Conservation (phyloP, 2,113 vertebrate species). For the Petrocephalus microphthalmus region DNA sequence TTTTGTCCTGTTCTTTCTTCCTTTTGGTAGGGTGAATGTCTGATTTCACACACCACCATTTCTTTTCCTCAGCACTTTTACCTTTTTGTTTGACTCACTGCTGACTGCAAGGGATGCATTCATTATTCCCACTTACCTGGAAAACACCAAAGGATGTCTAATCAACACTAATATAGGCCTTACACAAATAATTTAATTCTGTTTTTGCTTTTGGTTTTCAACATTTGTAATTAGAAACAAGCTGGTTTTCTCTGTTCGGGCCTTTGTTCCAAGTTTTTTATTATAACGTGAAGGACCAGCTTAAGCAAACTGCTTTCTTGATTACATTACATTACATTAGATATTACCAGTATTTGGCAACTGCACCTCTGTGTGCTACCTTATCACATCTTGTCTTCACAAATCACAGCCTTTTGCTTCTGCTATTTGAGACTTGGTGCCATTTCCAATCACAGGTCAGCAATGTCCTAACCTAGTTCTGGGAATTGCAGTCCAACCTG, state of each 20-base stretch:
- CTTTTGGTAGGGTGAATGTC: background rate
- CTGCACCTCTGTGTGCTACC: background rate
- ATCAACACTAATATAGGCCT: background rate
- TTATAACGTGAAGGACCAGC: background rate
- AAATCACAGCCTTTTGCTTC: background rate
- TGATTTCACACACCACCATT: background rate
- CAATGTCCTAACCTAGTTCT: background rate
- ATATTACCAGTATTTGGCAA: background rate
- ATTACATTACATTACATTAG: background rate
- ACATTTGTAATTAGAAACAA: background rate
- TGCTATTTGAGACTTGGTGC: background rate
- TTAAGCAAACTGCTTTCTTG: background rate
- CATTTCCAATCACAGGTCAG: background rate
- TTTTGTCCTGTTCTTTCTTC: background rate
- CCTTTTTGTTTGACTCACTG: background rate
- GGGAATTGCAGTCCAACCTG: background rate
- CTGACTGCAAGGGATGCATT: background rate
- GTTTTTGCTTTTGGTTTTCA: conserved; percentile 7
- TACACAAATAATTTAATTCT: background rate
- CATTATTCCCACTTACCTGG: background rate
- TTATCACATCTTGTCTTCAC: background rate
- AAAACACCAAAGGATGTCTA: background rate
- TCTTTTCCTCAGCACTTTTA: background rate
- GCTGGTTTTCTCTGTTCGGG: background rate
- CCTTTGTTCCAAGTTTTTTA: background rate